phyloP scores from a whole-genome alignment of 2,888 invertebrate genomes.

The Pterobdella sp. region DNA sequence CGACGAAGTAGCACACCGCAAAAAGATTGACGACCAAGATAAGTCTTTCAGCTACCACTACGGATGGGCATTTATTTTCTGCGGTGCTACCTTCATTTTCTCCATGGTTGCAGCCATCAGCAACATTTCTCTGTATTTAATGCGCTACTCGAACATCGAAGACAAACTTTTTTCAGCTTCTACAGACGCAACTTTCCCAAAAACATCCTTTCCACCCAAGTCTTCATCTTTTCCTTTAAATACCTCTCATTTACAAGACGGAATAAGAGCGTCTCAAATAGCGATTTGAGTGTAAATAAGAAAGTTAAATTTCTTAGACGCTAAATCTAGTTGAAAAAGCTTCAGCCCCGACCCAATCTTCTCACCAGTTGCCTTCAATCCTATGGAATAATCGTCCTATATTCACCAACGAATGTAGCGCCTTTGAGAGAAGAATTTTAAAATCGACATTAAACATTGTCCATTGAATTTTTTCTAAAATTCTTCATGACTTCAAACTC shows the following conservation, averaged over 20 bases:
- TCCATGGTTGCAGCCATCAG: conserved; percentile 46
- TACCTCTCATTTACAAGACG: conserved; percentile 1
- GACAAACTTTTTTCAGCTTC: conserved; percentile 17
- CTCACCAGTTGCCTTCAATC: background rate
- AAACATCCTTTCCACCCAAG: background rate
- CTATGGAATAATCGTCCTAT: background rate
- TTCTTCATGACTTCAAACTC: background rate
- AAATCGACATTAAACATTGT: too few relatives aligned
- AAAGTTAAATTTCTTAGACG: too few relatives aligned
- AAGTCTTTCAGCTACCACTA: conserved; percentile 44
- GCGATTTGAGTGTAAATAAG: conserved; percentile 3
- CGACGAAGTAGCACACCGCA: conserved; percentile 47
- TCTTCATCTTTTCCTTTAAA: background rate
- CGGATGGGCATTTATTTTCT: conserved; percentile 49
- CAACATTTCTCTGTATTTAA: conserved; percentile 45
- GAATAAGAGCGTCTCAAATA: background rate
- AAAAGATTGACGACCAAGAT: conserved; percentile 37
- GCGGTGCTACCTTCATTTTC: conserved; percentile 46
- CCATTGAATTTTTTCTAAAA: background rate
- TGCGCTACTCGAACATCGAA: conserved; percentile 30
- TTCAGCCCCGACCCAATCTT: background rate
- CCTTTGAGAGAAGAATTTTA: too few relatives aligned
- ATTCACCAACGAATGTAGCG: too few relatives aligned
- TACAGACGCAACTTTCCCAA: background rate
- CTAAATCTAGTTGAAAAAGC: background rate